Evolutionary conservation across 2,113 vertebrate genomes (phyloP).

Genomic region (Oncorhynchus tshawytscha): DNA sequence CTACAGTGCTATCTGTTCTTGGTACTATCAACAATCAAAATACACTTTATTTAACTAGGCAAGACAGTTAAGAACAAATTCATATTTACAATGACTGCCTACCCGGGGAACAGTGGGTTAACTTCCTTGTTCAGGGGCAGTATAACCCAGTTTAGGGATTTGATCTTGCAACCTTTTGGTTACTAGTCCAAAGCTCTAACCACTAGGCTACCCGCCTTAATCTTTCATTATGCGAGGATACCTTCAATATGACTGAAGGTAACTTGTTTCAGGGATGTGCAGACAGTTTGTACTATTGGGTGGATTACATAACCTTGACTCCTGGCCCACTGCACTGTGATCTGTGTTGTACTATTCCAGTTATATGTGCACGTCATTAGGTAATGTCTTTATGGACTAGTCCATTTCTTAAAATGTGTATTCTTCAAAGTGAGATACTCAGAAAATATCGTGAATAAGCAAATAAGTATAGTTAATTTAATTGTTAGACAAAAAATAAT

Average conservation of each 20-base stretch:
- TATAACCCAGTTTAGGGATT: too few relatives aligned
- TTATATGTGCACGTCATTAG: constrained; percentile 18
- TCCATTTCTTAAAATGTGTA: constrained; percentile 19
- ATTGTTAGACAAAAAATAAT: too few relatives aligned
- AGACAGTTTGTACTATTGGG: constrained; percentile 12
- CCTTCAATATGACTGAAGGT: constrained; percentile 18
- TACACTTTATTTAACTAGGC: too few relatives aligned
- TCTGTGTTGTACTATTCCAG: constrained; percentile 24
- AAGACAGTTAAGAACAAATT: too few relatives aligned
- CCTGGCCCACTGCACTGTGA: constrained; percentile 43
- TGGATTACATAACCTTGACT: constrained; percentile 70
- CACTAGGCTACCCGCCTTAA: too few relatives aligned
- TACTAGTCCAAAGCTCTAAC: too few relatives aligned
- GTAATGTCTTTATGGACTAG: constrained; percentile 16
- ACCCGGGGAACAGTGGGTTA: too few relatives aligned
- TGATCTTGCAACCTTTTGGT: too few relatives aligned
- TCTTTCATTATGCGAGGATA: neutral
- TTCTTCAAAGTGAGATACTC: neutral
- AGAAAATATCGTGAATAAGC: neutral
- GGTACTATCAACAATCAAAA: too few relatives aligned
- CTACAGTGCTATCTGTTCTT: too few relatives aligned
- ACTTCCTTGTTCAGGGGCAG: too few relatives aligned
- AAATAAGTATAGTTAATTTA: neutral
- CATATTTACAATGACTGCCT: too few relatives aligned
- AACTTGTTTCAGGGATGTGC: constrained; percentile 18